Percentiles rank a stretch among this genome's conserved stretches.
Conservation (phyloP, 2,888 invertebrate species). For the Tubulanus polymorphus region DNA sequence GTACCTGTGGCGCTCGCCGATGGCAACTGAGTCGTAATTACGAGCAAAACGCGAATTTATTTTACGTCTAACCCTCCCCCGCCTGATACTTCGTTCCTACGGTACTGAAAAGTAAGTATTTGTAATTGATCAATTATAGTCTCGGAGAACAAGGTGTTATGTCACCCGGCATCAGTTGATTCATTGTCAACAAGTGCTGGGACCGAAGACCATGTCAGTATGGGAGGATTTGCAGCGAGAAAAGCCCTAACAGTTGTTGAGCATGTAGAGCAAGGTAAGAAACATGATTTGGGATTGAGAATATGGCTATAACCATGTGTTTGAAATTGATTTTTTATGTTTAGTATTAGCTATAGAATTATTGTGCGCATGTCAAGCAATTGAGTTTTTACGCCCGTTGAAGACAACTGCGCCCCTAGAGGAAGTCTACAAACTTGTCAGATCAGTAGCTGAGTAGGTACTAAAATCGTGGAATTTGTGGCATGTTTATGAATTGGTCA, state of each 20-base stretch:
- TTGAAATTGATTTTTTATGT: conserved; percentile 3
- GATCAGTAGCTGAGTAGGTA: conserved; percentile 50
- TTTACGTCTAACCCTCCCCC: too few species aligned
- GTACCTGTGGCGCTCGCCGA: too few species aligned
- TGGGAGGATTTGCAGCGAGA: conserved; percentile 66
- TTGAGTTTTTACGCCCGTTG: conserved; percentile 65
- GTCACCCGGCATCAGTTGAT: conserved; percentile 67
- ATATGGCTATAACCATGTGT: too few species aligned
- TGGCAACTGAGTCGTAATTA: too few species aligned
- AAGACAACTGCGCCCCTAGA: conserved; percentile 64
- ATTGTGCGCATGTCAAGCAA: conserved; percentile 64
- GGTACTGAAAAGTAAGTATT: too few species aligned
- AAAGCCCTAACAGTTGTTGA: conserved; percentile 61
- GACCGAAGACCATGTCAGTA: conserved; percentile 68
- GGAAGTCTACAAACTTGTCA: conserved; percentile 62
- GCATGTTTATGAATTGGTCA: neutral
- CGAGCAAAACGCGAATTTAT: too few species aligned
- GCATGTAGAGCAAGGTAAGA: conserved; percentile 56
- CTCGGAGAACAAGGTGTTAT: conserved; percentile 67
- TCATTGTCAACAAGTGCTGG: conserved; percentile 65
- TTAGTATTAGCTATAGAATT: conserved; percentile 65
- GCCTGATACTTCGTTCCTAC: too few species aligned
- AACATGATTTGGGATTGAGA: too few species aligned
- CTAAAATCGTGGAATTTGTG: neutral
- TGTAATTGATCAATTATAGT: too few species aligned